These are phyloP conservation scores for Morpho helenor DNA, from an alignment of 2,888 invertebrate species.

Conservation along the genomic window DNA sequence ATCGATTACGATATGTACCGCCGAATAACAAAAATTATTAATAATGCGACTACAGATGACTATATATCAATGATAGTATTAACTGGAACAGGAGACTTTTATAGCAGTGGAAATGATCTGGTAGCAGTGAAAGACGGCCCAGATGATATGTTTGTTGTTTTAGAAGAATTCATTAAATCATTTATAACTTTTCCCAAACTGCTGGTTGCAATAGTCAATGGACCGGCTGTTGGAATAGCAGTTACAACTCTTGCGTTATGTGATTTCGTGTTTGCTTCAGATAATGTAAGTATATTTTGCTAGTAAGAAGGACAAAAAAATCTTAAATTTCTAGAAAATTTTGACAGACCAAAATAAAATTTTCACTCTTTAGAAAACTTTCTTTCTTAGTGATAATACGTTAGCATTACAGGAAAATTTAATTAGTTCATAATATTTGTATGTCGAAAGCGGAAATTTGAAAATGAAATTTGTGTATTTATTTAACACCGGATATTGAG, in stretches of 20 bases:
- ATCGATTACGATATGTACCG: conserved; percentile 83
- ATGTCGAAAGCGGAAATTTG: no score
- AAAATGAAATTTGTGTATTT: no score
- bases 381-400: no score
- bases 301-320: background rate
- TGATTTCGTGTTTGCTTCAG: conserved; percentile 93
- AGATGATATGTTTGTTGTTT: conserved; percentile 33
- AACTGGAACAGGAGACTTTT: conserved; percentile 90
- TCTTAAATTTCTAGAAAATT: background rate
- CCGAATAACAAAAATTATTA: conserved; percentile 81
- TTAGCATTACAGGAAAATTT: no score
- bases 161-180: conserved; percentile 83
- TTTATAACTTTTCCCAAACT: conserved; percentile 94
- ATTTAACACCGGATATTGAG: no score
- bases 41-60: conserved; percentile 83
- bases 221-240: conserved; percentile 95
- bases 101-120: conserved; percentile 91
- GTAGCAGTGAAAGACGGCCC: conserved; percentile 31
- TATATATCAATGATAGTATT: conserved; percentile 84
- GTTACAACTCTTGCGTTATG: conserved; percentile 91
- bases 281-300: conserved; percentile 78
- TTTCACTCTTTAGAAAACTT: background rate
- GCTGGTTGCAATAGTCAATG: conserved; percentile 93
- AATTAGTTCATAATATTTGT: no score
- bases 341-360: background rate